These are phyloP conservation scores for Orussus abietinus DNA, from an alignment of 1,140 invertebrate genomes.

Conservation along the genomic window DNA sequence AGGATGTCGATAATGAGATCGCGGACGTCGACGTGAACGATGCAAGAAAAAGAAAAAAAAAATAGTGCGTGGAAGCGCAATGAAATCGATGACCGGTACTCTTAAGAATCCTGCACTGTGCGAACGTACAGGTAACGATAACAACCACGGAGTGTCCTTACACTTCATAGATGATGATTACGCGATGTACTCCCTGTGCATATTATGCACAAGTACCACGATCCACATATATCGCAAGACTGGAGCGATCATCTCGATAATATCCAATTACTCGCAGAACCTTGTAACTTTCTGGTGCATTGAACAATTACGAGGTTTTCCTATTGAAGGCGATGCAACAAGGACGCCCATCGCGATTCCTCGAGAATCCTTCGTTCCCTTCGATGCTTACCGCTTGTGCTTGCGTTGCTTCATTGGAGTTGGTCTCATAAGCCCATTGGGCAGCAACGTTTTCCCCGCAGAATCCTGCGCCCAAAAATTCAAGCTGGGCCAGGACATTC, in stretches of 20 bases:
- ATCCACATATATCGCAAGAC: background rate
- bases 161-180: too few relatives aligned
- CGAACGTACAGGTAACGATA: too few relatives aligned
- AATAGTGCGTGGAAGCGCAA: slow-evolving; percentile 3
- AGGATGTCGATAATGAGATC: slow-evolving; percentile 5
- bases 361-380: too few relatives aligned
- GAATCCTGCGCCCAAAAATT: slow-evolving; percentile 68
- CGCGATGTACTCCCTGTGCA: too few relatives aligned
- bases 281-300: background rate
- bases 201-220: too few relatives aligned
- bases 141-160: too few relatives aligned
- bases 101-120: too few relatives aligned
- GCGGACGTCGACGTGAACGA: background rate
- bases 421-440: slow-evolving; percentile 84
- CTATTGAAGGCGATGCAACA: slow-evolving; percentile 8
- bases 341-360: too few relatives aligned
- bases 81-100: background rate
- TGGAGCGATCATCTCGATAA: slow-evolving; percentile 1
- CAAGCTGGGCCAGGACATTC: slow-evolving; percentile 63
- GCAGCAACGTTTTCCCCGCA: slow-evolving; percentile 78
- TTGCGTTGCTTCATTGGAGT: slow-evolving; percentile 78
- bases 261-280: too few relatives aligned
- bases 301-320: slow-evolving; percentile 2
- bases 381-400: slow-evolving; percentile 70
- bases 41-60: background rate